A percentile compares a stretch with the other conserved stretches of the same genome.
Conservation (phyloP, 2,888 invertebrate genomes). For the Scaptodrosophila latifasciaeformis region DNA sequence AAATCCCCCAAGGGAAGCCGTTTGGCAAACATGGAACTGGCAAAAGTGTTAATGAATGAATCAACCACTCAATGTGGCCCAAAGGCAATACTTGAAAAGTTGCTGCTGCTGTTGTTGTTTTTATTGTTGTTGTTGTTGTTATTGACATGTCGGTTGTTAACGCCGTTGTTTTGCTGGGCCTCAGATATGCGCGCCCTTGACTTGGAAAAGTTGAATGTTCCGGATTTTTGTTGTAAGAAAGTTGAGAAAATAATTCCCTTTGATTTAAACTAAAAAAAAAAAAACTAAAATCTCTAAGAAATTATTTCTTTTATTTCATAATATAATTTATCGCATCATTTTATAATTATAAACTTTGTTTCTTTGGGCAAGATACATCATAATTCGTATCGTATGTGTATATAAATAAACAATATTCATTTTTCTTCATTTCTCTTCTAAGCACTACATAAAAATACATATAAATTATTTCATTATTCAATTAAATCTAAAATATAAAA, state of each 20-base stretch:
- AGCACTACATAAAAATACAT: no score
- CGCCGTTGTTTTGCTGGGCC: no score
- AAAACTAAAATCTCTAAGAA: no score
- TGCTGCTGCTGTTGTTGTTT: constrained; percentile 32
- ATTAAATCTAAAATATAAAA: constrained; percentile 40
- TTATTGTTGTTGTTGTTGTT: constrained; percentile 44
- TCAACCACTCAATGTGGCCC: constrained; percentile 17
- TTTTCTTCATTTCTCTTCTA: no score
- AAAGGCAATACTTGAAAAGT: no score
- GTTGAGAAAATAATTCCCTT: no score
- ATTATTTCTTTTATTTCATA: neutral
- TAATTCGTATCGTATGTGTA: constrained; percentile 22
- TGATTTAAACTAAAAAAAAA: no score
- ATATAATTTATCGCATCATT: constrained; percentile 28
- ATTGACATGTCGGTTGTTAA: no score
- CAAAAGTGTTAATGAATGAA: constrained; percentile 50
- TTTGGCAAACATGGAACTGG: constrained; percentile 34
- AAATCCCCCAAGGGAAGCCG: constrained; percentile 19
- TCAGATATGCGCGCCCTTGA: no score
- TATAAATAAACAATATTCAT: constrained; percentile 54
- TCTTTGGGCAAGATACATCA: constrained; percentile 73
- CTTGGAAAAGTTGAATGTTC: constrained; percentile 28
- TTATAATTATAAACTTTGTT: constrained; percentile 59
- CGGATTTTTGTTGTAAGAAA: no score
- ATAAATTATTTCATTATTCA: constrained; percentile 6